These are phyloP conservation scores for Brachypteracias leptosomus DNA, from an alignment of 2,113 vertebrate genomes.

Conservation along the genomic window DNA sequence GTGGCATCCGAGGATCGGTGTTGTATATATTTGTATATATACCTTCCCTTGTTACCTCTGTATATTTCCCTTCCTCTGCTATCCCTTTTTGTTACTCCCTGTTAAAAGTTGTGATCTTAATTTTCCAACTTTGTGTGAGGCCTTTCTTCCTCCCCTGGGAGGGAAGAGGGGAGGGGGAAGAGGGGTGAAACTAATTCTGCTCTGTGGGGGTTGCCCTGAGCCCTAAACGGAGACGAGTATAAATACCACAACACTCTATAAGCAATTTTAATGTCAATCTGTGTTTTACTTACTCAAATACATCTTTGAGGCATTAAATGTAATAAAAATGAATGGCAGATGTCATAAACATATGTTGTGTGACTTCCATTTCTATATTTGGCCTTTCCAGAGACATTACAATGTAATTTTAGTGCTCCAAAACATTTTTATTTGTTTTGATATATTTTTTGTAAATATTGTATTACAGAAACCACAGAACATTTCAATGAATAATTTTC, in stretches of 20 bases:
- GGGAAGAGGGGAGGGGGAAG: no score
- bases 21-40: no score
- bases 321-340: neutral
- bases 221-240: no score
- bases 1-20: no score
- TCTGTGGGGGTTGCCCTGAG: no score
- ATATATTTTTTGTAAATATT: neutral
- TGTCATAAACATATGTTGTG: neutral
- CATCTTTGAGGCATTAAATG: neutral
- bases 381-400: neutral
- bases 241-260: neutral
- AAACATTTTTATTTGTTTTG: neutral
- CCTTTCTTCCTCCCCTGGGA: no score
- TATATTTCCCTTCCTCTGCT: no score
- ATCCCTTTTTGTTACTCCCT: no score
- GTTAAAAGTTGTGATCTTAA: no score
- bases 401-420: neutral
- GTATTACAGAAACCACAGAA: neutral
- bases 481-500: neutral
- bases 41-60: no score
- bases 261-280: neutral
- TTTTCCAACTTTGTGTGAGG: no score
- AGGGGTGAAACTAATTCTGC: no score
- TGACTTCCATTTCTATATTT: neutral
- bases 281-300: neutral